phyloP scores from a whole-genome alignment of 2,888 invertebrate species.

The Macroteleia sp. region DNA sequence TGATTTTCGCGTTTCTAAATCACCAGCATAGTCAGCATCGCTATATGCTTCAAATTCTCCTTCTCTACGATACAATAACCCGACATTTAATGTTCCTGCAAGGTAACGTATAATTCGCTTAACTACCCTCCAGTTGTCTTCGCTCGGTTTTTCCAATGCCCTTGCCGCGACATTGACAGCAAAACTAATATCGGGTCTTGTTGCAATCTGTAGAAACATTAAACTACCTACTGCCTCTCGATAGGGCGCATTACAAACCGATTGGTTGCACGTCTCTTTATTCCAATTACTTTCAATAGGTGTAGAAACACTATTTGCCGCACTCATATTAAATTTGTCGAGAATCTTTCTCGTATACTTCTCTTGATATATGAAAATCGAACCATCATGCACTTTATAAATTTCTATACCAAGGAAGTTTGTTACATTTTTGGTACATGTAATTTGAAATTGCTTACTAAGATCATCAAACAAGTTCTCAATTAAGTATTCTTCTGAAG shows the following conservation, averaged over 20 bases:
- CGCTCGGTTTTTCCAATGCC: neutral
- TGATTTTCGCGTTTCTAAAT: conserved; percentile 26
- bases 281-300: conserved; percentile 12
- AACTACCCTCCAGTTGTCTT: conserved; percentile 36
- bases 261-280: neutral
- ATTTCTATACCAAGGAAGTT: conserved; percentile 22
- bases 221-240: conserved; percentile 56
- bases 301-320: conserved; percentile 23
- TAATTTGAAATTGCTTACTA: conserved; percentile 2
- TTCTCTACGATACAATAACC: conserved; percentile 15
- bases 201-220: conserved; percentile 34
- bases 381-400: neutral
- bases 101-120: conserved; percentile 49
- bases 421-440: conserved; percentile 1
- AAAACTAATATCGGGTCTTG: conserved; percentile 62
- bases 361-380: conserved; percentile 25
- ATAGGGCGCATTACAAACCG: conserved; percentile 18
- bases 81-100: conserved; percentile 25
- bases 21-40: conserved; percentile 50
- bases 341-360: conserved; percentile 8
- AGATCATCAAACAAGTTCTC: neutral
- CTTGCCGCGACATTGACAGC: conserved; percentile 48
- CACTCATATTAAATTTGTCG: conserved; percentile 13
- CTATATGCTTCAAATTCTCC: conserved; percentile 17
- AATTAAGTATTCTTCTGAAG: conserved; percentile 1